Base-by-base conservation (phyloP, 2,888 invertebrate genomes). In the Oscheius sp. region DNA sequence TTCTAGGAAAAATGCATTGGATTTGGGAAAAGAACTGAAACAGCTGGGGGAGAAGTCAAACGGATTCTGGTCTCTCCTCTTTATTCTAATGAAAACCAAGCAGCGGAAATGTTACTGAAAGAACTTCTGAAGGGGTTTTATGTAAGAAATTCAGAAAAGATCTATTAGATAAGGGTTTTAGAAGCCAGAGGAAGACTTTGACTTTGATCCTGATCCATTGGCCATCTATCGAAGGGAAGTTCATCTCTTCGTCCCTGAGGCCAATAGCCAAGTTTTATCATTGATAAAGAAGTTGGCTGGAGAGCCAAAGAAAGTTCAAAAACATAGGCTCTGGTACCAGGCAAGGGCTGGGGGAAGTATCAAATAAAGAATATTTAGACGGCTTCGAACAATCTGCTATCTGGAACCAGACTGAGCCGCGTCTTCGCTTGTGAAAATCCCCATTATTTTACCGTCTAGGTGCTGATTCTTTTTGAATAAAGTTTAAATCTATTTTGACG, bases 131-230 rank as follows among this genome's bases (percentile, higher is more conserved):
- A 10, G 17, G 34, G 33, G 12, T 64, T 64, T n/a, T 64, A 64
- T 27, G 50, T 64, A 45, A 1, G 20, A 20, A 10, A 39, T n/a
- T n/a, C n/a, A n/a, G n/a, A n/a, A 33, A 31, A 55, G n/a, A 20
- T 20, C 25, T 20, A 50, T 23, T 4, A 50, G 12, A 3, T 4
- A 8, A 33, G 25, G 6, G 3, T 37, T 63, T 61, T 29, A 65
- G 70, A 72, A 72, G n/a, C 64, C 65, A 0, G 65, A 48, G 5
- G 64, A 64, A 12, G 72, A 72, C 50, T 72, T 53, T 39, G 52
- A 64, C 17, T 72, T 69, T 53, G 63, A 72, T 50, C 72, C 72
- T 6, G 72, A 72, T 25, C 53, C 65, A 6, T 34, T 50, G n/a
- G 68, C 72, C 1, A 57, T 72, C 37, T 64, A 72, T 45, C 39